A percentile compares a stretch with the other conserved stretches of the same genome.
Evolutionary conservation across 2,797 vertebrate species (phyloP).

Genomic region (Rhynchonycteris naso): DNA sequence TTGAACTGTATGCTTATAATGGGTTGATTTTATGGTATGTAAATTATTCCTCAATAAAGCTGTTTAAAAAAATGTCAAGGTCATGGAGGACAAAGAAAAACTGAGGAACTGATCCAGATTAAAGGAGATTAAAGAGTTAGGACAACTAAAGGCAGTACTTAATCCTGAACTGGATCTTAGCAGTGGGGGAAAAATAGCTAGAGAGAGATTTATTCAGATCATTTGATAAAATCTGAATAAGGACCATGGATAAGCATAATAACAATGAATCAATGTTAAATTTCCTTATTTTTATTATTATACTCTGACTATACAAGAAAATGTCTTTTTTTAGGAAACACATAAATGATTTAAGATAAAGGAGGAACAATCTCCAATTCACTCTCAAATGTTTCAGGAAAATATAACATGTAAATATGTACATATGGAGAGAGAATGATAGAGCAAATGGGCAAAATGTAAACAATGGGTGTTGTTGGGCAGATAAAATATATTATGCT

Average conservation of each 20-base stretch:
- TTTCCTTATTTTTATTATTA: not conserved
- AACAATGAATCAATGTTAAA: not conserved
- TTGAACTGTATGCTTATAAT: not conserved
- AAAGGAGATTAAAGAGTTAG: not conserved
- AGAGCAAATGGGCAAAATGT: not conserved
- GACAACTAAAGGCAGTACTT: not conserved
- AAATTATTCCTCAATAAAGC: not conserved
- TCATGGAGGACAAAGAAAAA: not conserved
- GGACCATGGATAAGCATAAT: not conserved
- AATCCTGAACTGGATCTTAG: not conserved
- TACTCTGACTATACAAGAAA: not conserved
- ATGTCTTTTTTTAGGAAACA: not conserved
- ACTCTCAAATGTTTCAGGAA: constrained; percentile 25
- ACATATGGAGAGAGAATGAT: not conserved
- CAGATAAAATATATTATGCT: too few relatives aligned
- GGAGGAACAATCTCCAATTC: not conserved
- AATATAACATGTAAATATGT: not conserved
- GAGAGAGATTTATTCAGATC: not conserved
- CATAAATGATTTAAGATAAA: not conserved
- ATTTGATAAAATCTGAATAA: constrained; percentile 4
- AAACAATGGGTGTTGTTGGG: too few relatives aligned
- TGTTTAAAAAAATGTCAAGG: not conserved
- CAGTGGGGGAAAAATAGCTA: not conserved
- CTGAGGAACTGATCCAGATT: not conserved
- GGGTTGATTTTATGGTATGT: not conserved